A percentile compares a stretch with the other conserved stretches of the same genome.
These are phyloP conservation scores for Caenorhabditis macrosperma DNA, from an alignment of 2,888 invertebrate species.

Conservation along the genomic window DNA sequence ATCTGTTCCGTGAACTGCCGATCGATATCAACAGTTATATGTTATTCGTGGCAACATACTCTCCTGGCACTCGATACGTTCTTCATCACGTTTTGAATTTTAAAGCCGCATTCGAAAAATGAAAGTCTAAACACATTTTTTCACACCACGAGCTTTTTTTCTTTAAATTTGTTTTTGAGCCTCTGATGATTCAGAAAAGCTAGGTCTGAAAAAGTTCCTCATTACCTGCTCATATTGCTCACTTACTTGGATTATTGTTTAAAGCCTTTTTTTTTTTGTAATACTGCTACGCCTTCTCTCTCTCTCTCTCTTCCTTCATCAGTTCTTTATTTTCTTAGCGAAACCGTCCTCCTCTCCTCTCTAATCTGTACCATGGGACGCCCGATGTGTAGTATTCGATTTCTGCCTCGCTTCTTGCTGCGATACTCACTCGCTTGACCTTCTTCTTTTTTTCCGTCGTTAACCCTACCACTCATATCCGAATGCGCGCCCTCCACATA, in stretches of 20 bases:
- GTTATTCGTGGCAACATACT: constrained; percentile 14
- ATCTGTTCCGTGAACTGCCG: background rate
- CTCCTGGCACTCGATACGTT: constrained; percentile 10
- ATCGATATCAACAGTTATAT: constrained; percentile 12
- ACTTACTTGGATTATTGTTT: no score
- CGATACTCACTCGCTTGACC: constrained; percentile 14
- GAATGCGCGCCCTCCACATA: constrained; percentile 26
- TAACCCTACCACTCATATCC: constrained; percentile 33
- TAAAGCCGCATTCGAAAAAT: no score
- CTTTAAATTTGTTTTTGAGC: no score
- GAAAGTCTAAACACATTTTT: no score
- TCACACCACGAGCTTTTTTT: no score
- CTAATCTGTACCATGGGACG: constrained; percentile 4
- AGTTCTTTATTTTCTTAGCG: no score
- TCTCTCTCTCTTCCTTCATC: no score
- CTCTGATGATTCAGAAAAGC: no score
- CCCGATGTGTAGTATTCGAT: background rate
- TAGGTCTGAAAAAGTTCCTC: no score
- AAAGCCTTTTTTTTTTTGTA: no score
- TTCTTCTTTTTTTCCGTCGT: constrained; percentile 30
- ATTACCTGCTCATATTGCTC: no score
- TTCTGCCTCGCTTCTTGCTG: constrained; percentile 1
- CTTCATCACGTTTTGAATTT: background rate
- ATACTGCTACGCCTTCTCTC: no score
- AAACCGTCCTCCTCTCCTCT: background rate